Evolutionary conservation across 2,113 vertebrate species (phyloP), one percentile per base, ranked within the genome.

Genomic region (Eclectus roratus): DNA sequence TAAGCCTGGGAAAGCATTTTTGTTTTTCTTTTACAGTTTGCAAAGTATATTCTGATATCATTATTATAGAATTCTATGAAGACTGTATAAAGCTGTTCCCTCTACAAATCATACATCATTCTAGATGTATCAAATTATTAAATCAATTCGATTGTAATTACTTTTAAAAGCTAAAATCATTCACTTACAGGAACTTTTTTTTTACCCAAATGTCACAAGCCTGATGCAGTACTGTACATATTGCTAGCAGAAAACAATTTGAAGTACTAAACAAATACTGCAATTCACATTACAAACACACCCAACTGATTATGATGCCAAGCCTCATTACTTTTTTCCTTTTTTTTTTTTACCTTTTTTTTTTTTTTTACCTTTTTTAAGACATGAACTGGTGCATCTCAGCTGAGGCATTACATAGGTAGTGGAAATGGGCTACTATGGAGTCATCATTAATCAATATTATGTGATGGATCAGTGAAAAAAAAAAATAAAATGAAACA

Each of bases 191-290:
- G 98, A 98, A 97, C 89, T 82, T 56, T 56, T 56, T 97, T 98
- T 91, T 77, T 88, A 98, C 96, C 98, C 98, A 98, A 98, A 98
- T 98, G 98, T 98, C 98, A 99, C 98, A 98, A 98, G 98, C 98
- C 98, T 97, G 98, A 98, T 97, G 98, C 98, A 97, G 97, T 98
- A 99, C 98, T 98, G 98, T 98, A 99, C 98, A 98, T 99, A 99
- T 99, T 99, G 99, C 98, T 99, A 98, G 98, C 98, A 98, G 98
- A 98, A 98, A 98, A 99, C 98, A 93, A 98, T 97, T 98, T 98
- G 97, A 98, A 98, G 98, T 98, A 99, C 98, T 98, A 98, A 98
- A 99, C 98, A 98, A 97, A 97, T 93, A 99, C 98, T 80, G 83
- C 93, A 86, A 98, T 96, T 97, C 96, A 98, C 97, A 96, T 98